A percentile compares a stretch with the other conserved stretches of the same genome.
Evolutionary conservation across 2,797 vertebrate genomes (phyloP).

Genomic region (Prionace glauca): DNA sequence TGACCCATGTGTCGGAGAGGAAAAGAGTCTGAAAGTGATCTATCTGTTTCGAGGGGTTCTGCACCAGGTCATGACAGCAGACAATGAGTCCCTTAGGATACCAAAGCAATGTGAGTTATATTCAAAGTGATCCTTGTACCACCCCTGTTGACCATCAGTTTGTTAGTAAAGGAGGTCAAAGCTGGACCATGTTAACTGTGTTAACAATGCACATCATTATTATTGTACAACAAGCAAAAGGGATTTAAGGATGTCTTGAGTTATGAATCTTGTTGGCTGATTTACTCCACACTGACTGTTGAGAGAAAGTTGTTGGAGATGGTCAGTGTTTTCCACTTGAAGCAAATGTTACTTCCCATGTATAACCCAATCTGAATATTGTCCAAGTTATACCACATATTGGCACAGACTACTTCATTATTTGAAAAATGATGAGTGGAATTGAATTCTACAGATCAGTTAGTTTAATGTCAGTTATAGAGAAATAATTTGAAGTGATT

Average conservation of each 20-base stretch:
- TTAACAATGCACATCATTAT: background rate
- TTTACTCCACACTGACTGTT: background rate
- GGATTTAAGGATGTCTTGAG: background rate
- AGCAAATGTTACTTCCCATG: background rate
- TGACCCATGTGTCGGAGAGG: constrained; percentile 91
- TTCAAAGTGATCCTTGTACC: background rate
- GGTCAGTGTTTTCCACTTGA: background rate
- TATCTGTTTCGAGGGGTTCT: constrained; percentile 97
- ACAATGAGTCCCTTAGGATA: constrained; percentile 91
- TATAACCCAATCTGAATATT: background rate
- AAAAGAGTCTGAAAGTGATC: constrained; percentile 93
- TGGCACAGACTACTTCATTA: background rate
- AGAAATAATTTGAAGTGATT: background rate
- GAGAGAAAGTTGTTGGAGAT: background rate
- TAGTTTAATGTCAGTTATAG: background rate
- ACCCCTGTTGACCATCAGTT: background rate
- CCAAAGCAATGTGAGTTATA: constrained; percentile 93
- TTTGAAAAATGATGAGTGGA: background rate
- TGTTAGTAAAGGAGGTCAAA: background rate
- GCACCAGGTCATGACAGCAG: constrained; percentile 89
- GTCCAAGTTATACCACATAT: background rate
- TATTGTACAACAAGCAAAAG: background rate
- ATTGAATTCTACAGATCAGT: background rate
- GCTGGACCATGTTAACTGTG: background rate
- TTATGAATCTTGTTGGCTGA: background rate